Evolutionary conservation across 2,113 vertebrate species (phyloP).

Genomic region (Collichthys lucidus): DNA sequence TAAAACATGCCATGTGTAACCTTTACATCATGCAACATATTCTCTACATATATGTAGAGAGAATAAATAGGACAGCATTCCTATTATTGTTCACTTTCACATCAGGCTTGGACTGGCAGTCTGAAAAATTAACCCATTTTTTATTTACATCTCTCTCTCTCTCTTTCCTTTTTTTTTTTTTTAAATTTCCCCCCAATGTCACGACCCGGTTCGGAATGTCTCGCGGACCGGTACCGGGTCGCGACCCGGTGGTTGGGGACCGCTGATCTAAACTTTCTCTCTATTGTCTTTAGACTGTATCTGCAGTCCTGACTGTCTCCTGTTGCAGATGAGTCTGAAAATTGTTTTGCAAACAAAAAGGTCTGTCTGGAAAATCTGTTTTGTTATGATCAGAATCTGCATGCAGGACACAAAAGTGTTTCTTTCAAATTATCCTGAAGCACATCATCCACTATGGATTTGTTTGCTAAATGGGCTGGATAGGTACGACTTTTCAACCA

Average conservation of each 20-base stretch:
- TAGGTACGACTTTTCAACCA: slow-evolving; percentile 52
- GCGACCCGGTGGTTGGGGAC: too few relatives aligned
- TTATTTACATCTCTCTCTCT: too few relatives aligned
- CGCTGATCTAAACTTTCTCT: slow-evolving; percentile 6
- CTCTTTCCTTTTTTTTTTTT: too few relatives aligned
- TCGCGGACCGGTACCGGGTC: too few relatives aligned
- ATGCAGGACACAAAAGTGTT: slow-evolving; percentile 12
- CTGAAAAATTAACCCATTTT: too few relatives aligned
- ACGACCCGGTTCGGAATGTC: too few relatives aligned
- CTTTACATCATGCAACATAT: neutral
- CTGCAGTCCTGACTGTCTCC: slow-evolving; percentile 5
- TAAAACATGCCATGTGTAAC: neutral
- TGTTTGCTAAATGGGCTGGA: slow-evolving; percentile 68
- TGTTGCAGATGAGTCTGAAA: slow-evolving; percentile 14
- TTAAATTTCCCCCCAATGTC: too few relatives aligned
- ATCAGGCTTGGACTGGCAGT: too few relatives aligned
- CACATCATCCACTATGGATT: slow-evolving; percentile 27
- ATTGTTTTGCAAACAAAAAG: slow-evolving; percentile 38
- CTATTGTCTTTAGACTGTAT: slow-evolving; percentile 8
- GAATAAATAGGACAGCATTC: neutral
- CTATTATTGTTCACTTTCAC: neutral
- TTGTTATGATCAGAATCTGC: slow-evolving; percentile 46
- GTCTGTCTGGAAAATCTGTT: slow-evolving; percentile 42
- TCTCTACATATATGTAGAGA: neutral
- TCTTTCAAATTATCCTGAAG: slow-evolving; percentile 21